These are phyloP conservation scores for Psittacula cyanocephala DNA, from an alignment of 2,113 vertebrate species.

Conservation along the genomic window DNA sequence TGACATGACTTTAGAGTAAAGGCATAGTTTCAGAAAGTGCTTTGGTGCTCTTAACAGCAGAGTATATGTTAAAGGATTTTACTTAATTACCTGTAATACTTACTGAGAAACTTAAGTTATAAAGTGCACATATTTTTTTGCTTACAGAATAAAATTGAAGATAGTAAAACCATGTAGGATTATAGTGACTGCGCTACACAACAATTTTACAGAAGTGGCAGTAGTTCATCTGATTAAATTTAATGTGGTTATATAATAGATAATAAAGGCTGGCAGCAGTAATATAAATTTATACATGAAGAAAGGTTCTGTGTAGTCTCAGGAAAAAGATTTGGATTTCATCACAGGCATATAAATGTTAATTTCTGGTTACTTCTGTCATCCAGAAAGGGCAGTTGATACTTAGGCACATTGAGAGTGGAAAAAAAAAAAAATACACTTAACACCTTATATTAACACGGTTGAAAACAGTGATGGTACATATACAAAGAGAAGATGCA, in stretches of 20 bases:
- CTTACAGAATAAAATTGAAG: background rate
- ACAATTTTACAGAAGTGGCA: background rate
- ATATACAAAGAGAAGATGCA: background rate
- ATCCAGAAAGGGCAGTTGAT: background rate
- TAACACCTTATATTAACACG: background rate
- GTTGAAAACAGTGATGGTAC: background rate
- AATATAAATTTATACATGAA: constrained; percentile 9
- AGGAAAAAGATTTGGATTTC: constrained; percentile 2
- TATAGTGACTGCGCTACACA: background rate
- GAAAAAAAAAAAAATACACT: background rate
- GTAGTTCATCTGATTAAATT: constrained; percentile 15
- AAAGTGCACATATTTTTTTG: background rate
- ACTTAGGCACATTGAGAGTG: background rate
- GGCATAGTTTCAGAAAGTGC: background rate
- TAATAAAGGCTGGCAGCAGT: constrained; percentile 16
- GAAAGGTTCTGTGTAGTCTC: constrained; percentile 16
- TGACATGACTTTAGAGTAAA: background rate
- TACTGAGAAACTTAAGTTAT: background rate
- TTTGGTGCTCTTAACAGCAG: background rate
- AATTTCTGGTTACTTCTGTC: background rate
- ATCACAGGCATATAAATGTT: background rate
- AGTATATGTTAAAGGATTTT: background rate
- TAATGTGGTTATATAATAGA: constrained; percentile 10
- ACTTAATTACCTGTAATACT: background rate
- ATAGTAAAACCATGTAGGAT: background rate